Evolutionary conservation across 2,797 vertebrate genomes (phyloP).

Genomic region (Sus cebifrons): DNA sequence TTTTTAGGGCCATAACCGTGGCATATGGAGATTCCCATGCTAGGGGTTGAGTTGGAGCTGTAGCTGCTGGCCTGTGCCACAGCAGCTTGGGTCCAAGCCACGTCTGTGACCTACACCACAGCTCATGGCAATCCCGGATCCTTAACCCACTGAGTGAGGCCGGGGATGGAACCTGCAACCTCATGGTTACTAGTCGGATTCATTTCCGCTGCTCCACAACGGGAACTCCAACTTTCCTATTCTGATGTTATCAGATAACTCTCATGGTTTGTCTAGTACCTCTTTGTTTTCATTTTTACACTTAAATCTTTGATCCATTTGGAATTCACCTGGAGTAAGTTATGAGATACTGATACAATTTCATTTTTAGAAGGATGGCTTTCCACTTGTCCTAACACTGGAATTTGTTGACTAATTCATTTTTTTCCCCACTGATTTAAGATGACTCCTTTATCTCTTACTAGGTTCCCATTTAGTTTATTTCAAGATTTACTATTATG

Average conservation of each 20-base stretch:
- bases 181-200: too few species aligned
- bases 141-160: too few species aligned
- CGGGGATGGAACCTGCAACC: too few species aligned
- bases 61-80: too few species aligned
- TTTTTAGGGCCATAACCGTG: too few species aligned
- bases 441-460: not conserved
- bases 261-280: not conserved
- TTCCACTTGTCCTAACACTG: not conserved
- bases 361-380: conserved; percentile 35
- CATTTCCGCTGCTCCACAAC: too few species aligned
- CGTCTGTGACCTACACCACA: too few species aligned
- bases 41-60: too few species aligned
- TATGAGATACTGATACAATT: not conserved
- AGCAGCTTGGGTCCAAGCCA: too few species aligned
- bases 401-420: conserved; percentile 41
- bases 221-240: not conserved
- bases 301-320: conserved; percentile 49
- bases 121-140: too few species aligned
- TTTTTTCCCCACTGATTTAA: not conserved
- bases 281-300: conserved; percentile 14
- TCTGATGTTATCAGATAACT: conserved; percentile 13
- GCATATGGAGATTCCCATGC: too few species aligned
- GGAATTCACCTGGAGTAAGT: not conserved
- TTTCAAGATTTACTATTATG: conserved; percentile 54
- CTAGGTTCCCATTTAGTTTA: conserved; percentile 39